Percentiles rank a stretch among this genome's conserved stretches.
Evolutionary conservation across 2,797 vertebrate genomes (phyloP).

Genomic region (Craterocephalus amniculus): DNA sequence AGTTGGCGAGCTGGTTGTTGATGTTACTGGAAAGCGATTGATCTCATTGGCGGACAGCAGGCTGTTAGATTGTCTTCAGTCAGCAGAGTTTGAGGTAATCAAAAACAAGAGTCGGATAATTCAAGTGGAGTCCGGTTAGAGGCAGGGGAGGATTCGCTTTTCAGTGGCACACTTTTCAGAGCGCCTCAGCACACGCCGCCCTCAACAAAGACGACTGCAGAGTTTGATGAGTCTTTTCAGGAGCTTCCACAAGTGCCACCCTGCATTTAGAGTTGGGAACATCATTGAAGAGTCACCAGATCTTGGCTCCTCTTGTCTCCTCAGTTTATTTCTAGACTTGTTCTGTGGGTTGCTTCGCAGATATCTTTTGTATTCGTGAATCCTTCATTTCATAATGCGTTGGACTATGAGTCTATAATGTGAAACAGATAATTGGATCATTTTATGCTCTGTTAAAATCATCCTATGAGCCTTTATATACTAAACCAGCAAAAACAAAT

Average conservation of each 20-base stretch:
- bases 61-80: slow-evolving; percentile 8
- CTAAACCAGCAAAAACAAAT: not conserved
- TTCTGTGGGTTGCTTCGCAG: slow-evolving; percentile 20
- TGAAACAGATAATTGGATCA: not conserved
- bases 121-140: slow-evolving; percentile 29
- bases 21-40: slow-evolving; percentile 41
- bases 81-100: slow-evolving; percentile 46
- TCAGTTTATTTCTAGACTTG: slow-evolving; percentile 29
- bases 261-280: slow-evolving; percentile 26
- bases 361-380: slow-evolving; percentile 13
- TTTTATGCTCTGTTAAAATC: not conserved
- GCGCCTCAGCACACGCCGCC: slow-evolving; percentile 22
- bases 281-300: slow-evolving; percentile 43
- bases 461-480: not conserved
- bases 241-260: slow-evolving; percentile 33
- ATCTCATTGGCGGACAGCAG: slow-evolving; percentile 45
- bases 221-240: slow-evolving; percentile 48
- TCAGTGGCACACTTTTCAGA: slow-evolving; percentile 39
- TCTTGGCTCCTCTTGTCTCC: slow-evolving; percentile 27
- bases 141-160: slow-evolving; percentile 14
- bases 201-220: slow-evolving; percentile 46
- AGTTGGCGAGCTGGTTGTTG: slow-evolving; percentile 29
- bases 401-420: not conserved
- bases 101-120: slow-evolving; percentile 19
- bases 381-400: slow-evolving; percentile 14